Percentiles rank a stretch among this genome's conserved stretches.
Evolutionary conservation across 2,113 vertebrate species (phyloP).

Genomic region (Brachyistius frenatus): DNA sequence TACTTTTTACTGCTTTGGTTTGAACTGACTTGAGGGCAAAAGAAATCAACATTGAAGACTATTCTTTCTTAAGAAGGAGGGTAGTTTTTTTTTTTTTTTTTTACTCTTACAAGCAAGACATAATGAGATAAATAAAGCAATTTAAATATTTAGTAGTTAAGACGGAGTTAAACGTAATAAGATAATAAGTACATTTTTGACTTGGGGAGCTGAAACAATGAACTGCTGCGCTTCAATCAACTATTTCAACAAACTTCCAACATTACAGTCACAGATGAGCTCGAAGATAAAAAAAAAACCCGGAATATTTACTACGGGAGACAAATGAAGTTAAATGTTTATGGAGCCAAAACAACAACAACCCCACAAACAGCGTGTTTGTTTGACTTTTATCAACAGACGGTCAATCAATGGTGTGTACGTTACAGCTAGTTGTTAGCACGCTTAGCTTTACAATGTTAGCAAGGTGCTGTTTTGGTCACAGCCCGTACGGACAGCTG

Average conservation of each 20-base stretch:
- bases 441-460: conserved; percentile 57
- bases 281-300: neutral
- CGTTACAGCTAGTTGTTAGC: conserved; percentile 60
- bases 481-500: neutral
- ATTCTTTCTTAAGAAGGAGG: neutral
- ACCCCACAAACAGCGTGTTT: neutral
- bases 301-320: neutral
- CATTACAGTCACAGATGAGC: neutral
- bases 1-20: too few relatives aligned
- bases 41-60: neutral
- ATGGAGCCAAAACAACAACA: neutral
- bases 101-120: neutral
- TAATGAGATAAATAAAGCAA: neutral
- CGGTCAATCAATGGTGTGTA: conserved; percentile 27
- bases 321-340: neutral
- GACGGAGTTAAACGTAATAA: neutral
- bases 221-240: conserved; percentile 18
- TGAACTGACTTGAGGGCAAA: neutral
- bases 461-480: conserved; percentile 55
- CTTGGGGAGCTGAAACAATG: conserved; percentile 13
- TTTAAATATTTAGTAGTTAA: neutral
- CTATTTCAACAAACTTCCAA: conserved; percentile 13
- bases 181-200: conserved; percentile 35
- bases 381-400: neutral
- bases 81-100: neutral